Evolutionary conservation across 2,888 invertebrate species (phyloP), one percentile per base, ranked within the genome.

Genomic region (Lordiphosa fenestrarum): DNA sequence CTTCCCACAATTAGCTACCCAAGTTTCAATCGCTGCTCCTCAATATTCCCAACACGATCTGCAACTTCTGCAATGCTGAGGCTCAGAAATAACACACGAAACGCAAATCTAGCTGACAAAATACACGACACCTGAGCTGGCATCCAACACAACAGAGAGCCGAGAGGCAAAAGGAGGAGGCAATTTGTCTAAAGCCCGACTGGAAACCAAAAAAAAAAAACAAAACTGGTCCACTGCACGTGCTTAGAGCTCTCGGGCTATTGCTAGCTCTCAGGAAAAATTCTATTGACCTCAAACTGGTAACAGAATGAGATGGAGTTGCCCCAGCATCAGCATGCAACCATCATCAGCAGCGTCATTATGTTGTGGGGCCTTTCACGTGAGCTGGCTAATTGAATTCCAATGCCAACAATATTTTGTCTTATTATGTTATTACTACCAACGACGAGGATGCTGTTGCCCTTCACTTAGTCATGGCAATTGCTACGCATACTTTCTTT

Each of bases 21-120:
- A 30, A 30, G 9, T 30, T 30, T 30, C 30, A 30, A 30, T 30
- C 30, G 30, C 9, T 30, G 3, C 30, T 25, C 13, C 42, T 30
- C 13, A 42, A 39, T 30, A 30, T 30, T 30, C 30, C 9, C 30
- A 30, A 30, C 30, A 30, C 30, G 30, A 30, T 30, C 30, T 2
- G 30, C 63, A 63, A 66, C 63, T 63, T 63, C 63, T 63, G 47
- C 66, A 47, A 40, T 56, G 30, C 30, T 7, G 66, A 66, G 62
- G 46, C 49, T 40, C 49, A 46, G 65, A 62, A 62, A 63, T 15
- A 65, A 56, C 13, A 15, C 13, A 64, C 81, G 58, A 81, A 88
- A 84, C 77, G 85, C 76, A 85, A 87, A 87, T 86, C 86, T 84
- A 84, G 83, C 81, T 87, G 85, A 85, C 87, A 86, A 84, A 88